Evolutionary conservation across 2,888 invertebrate genomes (phyloP).

Genomic region (Leistus spinibarbis): DNA sequence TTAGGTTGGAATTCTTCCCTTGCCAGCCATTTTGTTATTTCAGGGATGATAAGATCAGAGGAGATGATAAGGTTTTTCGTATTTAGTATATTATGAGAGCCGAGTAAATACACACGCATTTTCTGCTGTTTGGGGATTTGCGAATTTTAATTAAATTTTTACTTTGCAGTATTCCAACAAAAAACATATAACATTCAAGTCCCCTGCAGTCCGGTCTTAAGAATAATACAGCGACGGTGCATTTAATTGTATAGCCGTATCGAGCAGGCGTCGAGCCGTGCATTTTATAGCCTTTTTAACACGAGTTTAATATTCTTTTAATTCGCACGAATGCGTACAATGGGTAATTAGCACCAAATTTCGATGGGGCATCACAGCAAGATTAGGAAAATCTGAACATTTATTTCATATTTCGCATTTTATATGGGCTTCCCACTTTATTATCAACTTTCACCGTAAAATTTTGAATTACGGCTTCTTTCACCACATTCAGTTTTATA

Average conservation of each 20-base stretch:
- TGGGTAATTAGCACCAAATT: not conserved
- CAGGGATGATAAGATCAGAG: slow-evolving; percentile 26
- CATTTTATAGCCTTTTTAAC: not conserved
- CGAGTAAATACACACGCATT: slow-evolving; percentile 14
- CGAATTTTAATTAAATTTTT: slow-evolving; percentile 23
- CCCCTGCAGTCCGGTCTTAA: too few relatives aligned
- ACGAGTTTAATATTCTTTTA: not conserved
- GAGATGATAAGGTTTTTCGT: slow-evolving; percentile 19
- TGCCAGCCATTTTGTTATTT: slow-evolving; percentile 24
- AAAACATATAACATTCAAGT: too few relatives aligned
- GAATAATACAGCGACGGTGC: too few relatives aligned
- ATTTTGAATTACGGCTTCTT: too few relatives aligned
- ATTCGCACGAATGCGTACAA: not conserved
- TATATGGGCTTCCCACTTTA: too few relatives aligned
- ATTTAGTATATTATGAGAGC: slow-evolving; percentile 21
- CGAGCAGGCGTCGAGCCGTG: not conserved
- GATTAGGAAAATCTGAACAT: not conserved
- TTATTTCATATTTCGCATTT: not conserved
- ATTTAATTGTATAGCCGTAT: not conserved
- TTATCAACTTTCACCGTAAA: too few relatives aligned
- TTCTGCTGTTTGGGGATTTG: not conserved
- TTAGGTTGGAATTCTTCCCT: slow-evolving; percentile 17
- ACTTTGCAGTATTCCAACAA: not conserved
- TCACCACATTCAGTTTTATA: too few relatives aligned
- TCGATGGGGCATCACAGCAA: not conserved